Conservation (phyloP, 2,113 vertebrate species). For the Lagopus leucura region DNA sequence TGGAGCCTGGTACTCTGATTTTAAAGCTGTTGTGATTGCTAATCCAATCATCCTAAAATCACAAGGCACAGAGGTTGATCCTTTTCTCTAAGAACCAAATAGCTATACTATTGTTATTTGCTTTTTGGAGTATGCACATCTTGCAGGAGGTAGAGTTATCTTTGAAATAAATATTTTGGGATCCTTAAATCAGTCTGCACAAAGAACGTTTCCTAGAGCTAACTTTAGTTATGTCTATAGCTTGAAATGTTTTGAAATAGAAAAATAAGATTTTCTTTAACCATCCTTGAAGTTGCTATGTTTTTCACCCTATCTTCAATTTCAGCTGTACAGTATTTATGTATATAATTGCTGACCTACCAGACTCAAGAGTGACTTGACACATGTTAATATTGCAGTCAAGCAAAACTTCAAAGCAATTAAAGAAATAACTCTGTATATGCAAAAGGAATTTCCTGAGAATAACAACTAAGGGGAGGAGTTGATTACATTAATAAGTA, state of each 20-base stretch:
- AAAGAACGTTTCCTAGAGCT: background rate
- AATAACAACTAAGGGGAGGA: slow-evolving; percentile 46
- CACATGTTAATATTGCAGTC: background rate
- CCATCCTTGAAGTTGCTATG: background rate
- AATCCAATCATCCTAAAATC: background rate
- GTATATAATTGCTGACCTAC: background rate
- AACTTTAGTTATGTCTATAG: background rate
- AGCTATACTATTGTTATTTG: background rate
- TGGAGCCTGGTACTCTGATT: background rate
- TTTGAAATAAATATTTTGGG: background rate
- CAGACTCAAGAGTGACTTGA: background rate
- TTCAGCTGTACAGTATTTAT: slow-evolving; percentile 32
- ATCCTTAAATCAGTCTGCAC: background rate
- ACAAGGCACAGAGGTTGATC: background rate
- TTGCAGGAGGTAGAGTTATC: background rate
- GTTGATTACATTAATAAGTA: slow-evolving; percentile 36
- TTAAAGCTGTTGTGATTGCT: background rate
- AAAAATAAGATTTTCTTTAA: background rate
- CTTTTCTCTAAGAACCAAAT: background rate
- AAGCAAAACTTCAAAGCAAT: slow-evolving; percentile 40
- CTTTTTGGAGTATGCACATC: background rate
- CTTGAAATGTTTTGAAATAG: background rate
- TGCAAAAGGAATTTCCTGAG: slow-evolving; percentile 49
- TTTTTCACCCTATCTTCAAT: slow-evolving; percentile 25
- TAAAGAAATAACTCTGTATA: background rate